Evolutionary conservation across 2,888 invertebrate genomes (phyloP).

Genomic region (Pyrocoelia pectoralis): DNA sequence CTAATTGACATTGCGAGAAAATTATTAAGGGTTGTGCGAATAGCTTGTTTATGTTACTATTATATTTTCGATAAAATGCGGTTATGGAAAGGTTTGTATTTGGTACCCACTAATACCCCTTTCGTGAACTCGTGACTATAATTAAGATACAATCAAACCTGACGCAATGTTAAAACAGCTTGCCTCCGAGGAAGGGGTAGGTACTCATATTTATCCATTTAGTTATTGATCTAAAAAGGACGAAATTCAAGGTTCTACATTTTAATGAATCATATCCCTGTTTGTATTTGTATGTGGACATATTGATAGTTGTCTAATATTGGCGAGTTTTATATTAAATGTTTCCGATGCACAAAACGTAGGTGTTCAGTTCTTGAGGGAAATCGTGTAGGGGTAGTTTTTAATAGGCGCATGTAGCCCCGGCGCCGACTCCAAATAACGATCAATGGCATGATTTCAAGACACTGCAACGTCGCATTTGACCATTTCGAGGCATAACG

Average conservation of each 20-base stretch:
- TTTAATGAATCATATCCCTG: neutral
- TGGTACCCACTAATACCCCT: neutral
- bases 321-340: neutral
- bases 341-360: neutral
- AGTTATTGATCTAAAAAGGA: neutral
- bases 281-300: neutral
- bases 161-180: neutral
- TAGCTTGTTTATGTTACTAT: neutral
- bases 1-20: too few relatives aligned
- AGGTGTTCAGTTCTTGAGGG: neutral
- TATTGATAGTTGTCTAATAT: neutral
- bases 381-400: conserved; percentile 19
- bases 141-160: neutral
- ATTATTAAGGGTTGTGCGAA: too few relatives aligned
- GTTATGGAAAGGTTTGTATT: neutral
- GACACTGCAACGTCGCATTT: conserved; percentile 36
- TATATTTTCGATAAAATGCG: neutral
- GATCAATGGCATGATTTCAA: conserved; percentile 44
- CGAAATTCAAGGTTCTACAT: neutral
- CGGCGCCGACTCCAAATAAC: conserved; percentile 47
- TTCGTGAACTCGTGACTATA: neutral
- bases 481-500: conserved; percentile 17
- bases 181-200: neutral
- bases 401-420: conserved; percentile 48
- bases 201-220: neutral